Conservation (phyloP, 2,113 vertebrate genomes). For the Scartelaos histophorus region DNA sequence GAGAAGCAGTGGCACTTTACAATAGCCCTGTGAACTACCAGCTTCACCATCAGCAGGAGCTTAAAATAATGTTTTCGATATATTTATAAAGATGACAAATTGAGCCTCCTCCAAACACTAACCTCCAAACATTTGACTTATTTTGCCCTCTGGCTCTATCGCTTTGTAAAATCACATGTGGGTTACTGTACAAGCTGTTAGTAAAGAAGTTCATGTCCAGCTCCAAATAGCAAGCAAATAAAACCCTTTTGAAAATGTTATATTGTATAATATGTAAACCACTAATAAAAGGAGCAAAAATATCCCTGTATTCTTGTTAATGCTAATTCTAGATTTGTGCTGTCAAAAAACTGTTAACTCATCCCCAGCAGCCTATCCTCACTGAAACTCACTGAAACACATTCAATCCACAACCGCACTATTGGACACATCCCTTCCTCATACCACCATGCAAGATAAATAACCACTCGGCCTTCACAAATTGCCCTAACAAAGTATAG, state of each 20-base stretch:
- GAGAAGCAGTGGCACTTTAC: conserved; percentile 27
- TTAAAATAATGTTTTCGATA: neutral
- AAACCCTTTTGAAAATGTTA: too few relatives aligned
- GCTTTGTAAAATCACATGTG: too few relatives aligned
- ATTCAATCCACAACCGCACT: conserved; percentile 51
- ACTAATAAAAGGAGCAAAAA: too few relatives aligned
- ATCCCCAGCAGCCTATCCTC: conserved; percentile 27
- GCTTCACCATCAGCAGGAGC: neutral
- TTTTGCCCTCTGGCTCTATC: too few relatives aligned
- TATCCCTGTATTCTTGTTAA: too few relatives aligned
- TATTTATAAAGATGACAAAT: neutral
- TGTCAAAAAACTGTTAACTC: neutral
- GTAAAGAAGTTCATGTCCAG: too few relatives aligned
- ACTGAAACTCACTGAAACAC: conserved; percentile 49
- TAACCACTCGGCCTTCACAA: conserved; percentile 63
- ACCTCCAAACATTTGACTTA: neutral
- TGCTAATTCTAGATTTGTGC: too few relatives aligned
- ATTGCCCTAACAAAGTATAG: conserved; percentile 64
- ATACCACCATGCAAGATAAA: conserved; percentile 60
- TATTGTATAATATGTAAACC: too few relatives aligned
- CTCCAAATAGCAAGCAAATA: too few relatives aligned
- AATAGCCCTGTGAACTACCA: conserved; percentile 44
- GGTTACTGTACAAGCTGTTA: too few relatives aligned
- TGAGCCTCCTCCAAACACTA: neutral
- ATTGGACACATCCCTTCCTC: conserved; percentile 42